Conservation (phyloP, 2,888 invertebrate species). For the Limnephilus rhombicus region DNA sequence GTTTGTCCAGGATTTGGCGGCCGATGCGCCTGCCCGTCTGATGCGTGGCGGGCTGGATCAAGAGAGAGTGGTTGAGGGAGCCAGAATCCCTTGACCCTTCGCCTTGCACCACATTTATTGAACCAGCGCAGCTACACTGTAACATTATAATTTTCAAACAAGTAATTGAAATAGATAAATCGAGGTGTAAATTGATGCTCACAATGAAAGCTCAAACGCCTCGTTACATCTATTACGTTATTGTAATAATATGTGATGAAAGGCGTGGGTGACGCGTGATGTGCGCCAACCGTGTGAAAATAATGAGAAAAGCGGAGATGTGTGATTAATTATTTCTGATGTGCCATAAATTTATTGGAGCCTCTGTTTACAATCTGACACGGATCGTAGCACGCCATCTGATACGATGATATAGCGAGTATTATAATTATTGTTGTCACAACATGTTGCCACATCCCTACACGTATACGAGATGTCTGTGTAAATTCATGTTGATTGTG, state of each 20-base stretch:
- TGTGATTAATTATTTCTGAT: background rate
- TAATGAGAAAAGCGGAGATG: background rate
- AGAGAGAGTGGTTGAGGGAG: too few relatives aligned
- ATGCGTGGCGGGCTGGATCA: too few relatives aligned
- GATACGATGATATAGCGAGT: background rate
- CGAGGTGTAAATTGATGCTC: background rate
- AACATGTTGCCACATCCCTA: slow-evolving; percentile 1
- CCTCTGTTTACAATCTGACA: background rate
- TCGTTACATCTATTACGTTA: background rate
- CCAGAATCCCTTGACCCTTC: too few relatives aligned
- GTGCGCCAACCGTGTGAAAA: background rate
- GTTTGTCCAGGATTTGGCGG: too few relatives aligned
- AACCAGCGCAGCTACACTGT: too few relatives aligned
- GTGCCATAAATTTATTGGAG: background rate
- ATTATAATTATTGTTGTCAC: background rate
- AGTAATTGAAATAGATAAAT: background rate
- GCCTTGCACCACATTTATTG: too few relatives aligned
- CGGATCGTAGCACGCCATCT: background rate
- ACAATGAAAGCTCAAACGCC: background rate
- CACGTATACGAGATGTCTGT: background rate
- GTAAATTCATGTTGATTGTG: slow-evolving; percentile 11
- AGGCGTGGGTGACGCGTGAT: background rate
- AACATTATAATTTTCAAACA: background rate
- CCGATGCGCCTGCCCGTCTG: too few relatives aligned
- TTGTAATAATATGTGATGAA: background rate